Evolutionary conservation across 2,113 vertebrate species (phyloP).

Genomic region (Parus major): DNA sequence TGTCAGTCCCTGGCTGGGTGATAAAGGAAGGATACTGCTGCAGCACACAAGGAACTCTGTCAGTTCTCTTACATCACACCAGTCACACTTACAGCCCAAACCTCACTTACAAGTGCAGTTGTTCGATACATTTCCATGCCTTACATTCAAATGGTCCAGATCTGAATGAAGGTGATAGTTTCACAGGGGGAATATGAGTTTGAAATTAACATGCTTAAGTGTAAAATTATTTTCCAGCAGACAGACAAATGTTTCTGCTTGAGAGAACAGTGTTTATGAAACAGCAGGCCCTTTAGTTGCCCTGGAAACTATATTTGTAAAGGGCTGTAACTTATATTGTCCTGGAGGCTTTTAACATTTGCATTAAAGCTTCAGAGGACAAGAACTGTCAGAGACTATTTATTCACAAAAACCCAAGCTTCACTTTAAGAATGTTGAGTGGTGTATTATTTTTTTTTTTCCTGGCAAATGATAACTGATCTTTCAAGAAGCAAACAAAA

Average conservation of each 20-base stretch:
- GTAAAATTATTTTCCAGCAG: background rate
- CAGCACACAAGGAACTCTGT: background rate
- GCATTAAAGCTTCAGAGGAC: background rate
- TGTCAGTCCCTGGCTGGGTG: background rate
- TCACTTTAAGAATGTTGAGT: background rate
- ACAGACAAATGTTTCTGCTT: background rate
- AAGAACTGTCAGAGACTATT: background rate
- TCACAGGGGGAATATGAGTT: background rate
- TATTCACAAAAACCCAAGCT: background rate
- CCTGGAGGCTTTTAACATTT: slow-evolving; percentile 13
- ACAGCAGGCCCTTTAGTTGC: slow-evolving; percentile 11
- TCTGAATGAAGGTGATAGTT: background rate
- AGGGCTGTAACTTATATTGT: slow-evolving; percentile 19
- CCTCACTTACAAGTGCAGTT: background rate
- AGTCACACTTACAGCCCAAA: background rate
- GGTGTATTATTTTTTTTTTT: background rate
- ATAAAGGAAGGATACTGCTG: background rate
- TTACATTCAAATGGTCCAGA: background rate
- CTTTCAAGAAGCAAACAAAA: background rate
- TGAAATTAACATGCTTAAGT: background rate
- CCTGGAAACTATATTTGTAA: slow-evolving; percentile 39
- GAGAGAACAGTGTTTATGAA: background rate
- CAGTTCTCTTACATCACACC: background rate
- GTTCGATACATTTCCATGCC: background rate
- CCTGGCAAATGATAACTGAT: background rate